These are phyloP conservation scores for Cirrhinus molitorella DNA, from an alignment of 2,797 vertebrate genomes.

Conservation along the genomic window DNA sequence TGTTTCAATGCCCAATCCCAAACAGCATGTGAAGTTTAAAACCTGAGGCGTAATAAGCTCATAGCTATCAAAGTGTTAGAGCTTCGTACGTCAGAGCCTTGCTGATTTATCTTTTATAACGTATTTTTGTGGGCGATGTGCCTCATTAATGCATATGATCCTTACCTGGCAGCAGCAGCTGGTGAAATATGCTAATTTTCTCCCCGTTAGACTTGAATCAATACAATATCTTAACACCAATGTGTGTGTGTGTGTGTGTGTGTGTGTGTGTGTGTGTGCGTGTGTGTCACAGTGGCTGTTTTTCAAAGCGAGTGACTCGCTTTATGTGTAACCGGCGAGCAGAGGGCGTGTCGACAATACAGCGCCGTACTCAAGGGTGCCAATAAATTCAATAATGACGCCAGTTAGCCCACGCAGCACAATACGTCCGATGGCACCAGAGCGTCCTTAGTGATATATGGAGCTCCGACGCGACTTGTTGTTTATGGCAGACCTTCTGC, in stretches of 20 bases:
- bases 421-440: slow-evolving; percentile 36
- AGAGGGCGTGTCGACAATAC: slow-evolving; percentile 57
- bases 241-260: neutral
- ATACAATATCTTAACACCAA: slow-evolving; percentile 8
- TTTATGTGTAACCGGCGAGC: slow-evolving; percentile 39
- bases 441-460: slow-evolving; percentile 42
- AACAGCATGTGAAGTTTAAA: slow-evolving; percentile 19
- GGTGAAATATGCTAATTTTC: neutral
- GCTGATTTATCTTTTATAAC: slow-evolving; percentile 26
- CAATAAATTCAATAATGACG: slow-evolving; percentile 51
- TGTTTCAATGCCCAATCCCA: slow-evolving; percentile 31
- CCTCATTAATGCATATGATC: slow-evolving; percentile 14
- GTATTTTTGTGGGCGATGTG: slow-evolving; percentile 25
- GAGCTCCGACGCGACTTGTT: slow-evolving; percentile 38
- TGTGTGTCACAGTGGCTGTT: neutral
- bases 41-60: slow-evolving; percentile 7
- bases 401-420: slow-evolving; percentile 53
- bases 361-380: slow-evolving; percentile 47
- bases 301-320: slow-evolving; percentile 17
- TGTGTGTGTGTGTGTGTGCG: neutral
- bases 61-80: neutral
- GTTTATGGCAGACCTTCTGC: slow-evolving; percentile 39
- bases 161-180: slow-evolving; percentile 15
- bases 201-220: slow-evolving; percentile 19
- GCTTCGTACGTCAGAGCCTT: slow-evolving; percentile 4